Conservation (phyloP, 2,113 vertebrate genomes). For the Hippoglossus stenolepis region DNA sequence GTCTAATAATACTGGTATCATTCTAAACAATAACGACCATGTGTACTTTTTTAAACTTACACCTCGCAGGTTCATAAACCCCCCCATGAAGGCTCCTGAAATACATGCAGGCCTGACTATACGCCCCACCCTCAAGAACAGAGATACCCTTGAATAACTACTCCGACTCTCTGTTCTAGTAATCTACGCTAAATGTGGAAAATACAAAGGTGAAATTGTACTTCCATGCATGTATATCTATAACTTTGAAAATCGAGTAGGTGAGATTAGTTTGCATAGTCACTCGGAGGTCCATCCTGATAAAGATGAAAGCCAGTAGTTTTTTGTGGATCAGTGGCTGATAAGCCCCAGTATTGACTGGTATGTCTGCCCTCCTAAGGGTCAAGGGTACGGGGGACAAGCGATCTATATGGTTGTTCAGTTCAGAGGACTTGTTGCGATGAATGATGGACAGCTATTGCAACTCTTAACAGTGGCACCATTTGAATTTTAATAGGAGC, state of each 20-base stretch:
- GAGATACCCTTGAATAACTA: neutral
- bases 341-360: conserved; percentile 1
- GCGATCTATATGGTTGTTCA: neutral
- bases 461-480: conserved; percentile 18
- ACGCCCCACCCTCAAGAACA: too few relatives aligned
- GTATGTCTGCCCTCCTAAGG: neutral
- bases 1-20: too few relatives aligned
- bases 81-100: neutral
- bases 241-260: neutral
- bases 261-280: neutral
- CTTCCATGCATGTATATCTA: neutral
- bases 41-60: neutral
- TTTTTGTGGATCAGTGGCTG: conserved; percentile 10
- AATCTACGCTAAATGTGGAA: neutral
- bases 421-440: neutral
- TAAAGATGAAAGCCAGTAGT: neutral
- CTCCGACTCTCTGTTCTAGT: neutral
- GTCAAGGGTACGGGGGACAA: neutral
- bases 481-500: conserved; percentile 45
- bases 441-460: conserved; percentile 2
- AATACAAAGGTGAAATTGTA: neutral
- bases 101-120: neutral
- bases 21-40: neutral
- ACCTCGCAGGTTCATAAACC: neutral
- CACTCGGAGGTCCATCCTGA: neutral